These are phyloP conservation scores for Drosophila barbarae DNA, from an alignment of 2,888 invertebrate species.

Conservation along the genomic window DNA sequence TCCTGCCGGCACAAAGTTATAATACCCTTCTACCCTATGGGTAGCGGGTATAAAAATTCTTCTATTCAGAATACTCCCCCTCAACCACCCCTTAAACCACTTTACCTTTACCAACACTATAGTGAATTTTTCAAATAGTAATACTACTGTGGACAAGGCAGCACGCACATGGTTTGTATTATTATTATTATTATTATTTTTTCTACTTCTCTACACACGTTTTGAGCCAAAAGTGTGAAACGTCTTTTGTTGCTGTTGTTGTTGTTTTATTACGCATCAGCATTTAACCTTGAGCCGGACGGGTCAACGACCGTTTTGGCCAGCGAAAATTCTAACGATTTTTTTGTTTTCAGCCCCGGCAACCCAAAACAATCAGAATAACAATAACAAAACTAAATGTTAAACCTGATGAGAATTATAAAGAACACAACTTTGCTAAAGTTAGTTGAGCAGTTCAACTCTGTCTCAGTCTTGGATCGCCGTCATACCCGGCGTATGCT, in stretches of 20 bases:
- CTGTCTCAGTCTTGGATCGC: not conserved
- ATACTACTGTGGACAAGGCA: constrained; percentile 7
- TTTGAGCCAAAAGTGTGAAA: constrained; percentile 63
- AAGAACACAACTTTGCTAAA: constrained; percentile 29
- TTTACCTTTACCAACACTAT: constrained; percentile 6
- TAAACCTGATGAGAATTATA: constrained; percentile 44
- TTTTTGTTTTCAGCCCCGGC: constrained; percentile 39
- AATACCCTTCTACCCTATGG: too few species aligned
- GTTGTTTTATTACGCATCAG: constrained; percentile 69
- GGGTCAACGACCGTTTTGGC: constrained; percentile 78
- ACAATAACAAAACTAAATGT: constrained; percentile 40
- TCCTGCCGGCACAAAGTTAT: too few species aligned
- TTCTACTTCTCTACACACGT: constrained; percentile 46
- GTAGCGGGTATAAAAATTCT: constrained; percentile 21
- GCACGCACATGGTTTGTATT: constrained; percentile 41
- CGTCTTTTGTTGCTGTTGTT: constrained; percentile 43
- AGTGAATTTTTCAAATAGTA: constrained; percentile 38
- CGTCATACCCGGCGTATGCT: constrained; percentile 49
- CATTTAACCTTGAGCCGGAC: constrained; percentile 75
- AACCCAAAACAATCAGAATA: constrained; percentile 33
- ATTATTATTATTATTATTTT: constrained; percentile 33
- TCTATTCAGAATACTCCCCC: constrained; percentile 14
- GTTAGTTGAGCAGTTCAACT: constrained; percentile 6
- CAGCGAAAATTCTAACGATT: constrained; percentile 64
- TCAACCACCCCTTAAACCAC: not conserved